phyloP scores from a whole-genome alignment of 2,113 vertebrate genomes.

The Gracilinanus agilis region DNA sequence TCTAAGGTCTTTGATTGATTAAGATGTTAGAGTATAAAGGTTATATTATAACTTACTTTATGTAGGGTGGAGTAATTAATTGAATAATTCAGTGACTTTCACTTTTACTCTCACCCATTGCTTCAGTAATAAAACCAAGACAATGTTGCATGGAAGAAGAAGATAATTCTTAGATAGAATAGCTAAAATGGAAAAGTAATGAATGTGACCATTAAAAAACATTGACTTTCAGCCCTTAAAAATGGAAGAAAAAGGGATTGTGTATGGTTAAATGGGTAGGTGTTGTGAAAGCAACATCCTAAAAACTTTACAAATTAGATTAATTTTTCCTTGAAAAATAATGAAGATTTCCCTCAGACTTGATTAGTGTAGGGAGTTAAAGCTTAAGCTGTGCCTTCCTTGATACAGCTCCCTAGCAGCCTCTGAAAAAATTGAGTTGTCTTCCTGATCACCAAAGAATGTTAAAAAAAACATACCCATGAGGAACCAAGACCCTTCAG shows the following conservation, averaged over 20 bases:
- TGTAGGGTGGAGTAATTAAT: not conserved
- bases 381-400: not conserved
- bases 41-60: not conserved
- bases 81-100: not conserved
- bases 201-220: not conserved
- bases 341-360: not conserved
- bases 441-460: not conserved
- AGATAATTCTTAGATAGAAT: constrained; percentile 3
- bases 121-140: not conserved
- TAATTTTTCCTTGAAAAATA: not conserved
- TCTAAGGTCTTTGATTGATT: not conserved
- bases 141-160: constrained; percentile 25
- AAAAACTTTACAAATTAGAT: not conserved
- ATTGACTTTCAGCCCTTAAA: not conserved
- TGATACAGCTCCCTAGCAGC: not conserved
- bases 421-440: not conserved
- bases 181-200: constrained; percentile 17
- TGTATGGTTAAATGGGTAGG: not conserved
- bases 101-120: constrained; percentile 22
- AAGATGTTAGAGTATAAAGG: not conserved
- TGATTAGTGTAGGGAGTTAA: not conserved
- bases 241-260: not conserved
- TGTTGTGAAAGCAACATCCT: not conserved
- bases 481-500: not conserved
- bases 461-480: not conserved